A percentile compares a stretch with the other conserved stretches of the same genome.
phyloP scores from a whole-genome alignment of 1,140 invertebrate species.

The Penaeus indicus region DNA sequence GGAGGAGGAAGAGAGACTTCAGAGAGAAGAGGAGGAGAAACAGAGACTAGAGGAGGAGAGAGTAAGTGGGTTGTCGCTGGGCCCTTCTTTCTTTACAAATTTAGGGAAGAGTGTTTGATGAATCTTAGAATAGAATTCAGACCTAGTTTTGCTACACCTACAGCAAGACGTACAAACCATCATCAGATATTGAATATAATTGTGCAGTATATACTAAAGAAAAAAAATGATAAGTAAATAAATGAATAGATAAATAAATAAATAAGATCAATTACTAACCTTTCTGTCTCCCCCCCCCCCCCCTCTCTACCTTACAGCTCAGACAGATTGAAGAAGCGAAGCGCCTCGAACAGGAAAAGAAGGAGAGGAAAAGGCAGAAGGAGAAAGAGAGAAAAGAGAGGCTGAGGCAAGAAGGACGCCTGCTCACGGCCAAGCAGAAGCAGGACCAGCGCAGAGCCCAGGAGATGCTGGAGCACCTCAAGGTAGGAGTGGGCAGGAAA shows the following conservation, averaged over 20 bases:
- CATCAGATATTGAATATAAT: background rate
- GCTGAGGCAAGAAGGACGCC: conserved; percentile 94
- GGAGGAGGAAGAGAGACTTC: conserved; percentile 87
- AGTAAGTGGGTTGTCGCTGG: conserved; percentile 70
- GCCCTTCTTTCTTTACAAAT: background rate
- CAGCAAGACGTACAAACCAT: background rate
- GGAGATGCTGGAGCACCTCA: conserved; percentile 87
- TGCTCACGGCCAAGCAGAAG: conserved; percentile 92
- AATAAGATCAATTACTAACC: background rate
- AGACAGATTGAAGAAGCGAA: conserved; percentile 84
- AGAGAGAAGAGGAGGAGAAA: conserved; percentile 85
- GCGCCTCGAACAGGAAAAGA: conserved; percentile 84
- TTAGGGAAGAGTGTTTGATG: no score
- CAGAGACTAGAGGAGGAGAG: conserved; percentile 86
- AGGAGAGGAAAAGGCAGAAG: conserved; percentile 92
- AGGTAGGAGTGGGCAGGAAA: conserved; percentile 81
- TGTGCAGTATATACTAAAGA: background rate
- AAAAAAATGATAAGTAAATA: background rate
- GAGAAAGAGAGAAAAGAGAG: conserved; percentile 95
- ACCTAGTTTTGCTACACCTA: no score
- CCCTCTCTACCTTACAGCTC: conserved; percentile 21
- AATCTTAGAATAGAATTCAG: no score
- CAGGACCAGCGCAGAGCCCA: conserved; percentile 88
- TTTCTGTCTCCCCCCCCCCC: background rate
- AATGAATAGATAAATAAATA: no score